Base-by-base conservation (phyloP, 2,113 vertebrate genomes). In the Otus sunia region DNA sequence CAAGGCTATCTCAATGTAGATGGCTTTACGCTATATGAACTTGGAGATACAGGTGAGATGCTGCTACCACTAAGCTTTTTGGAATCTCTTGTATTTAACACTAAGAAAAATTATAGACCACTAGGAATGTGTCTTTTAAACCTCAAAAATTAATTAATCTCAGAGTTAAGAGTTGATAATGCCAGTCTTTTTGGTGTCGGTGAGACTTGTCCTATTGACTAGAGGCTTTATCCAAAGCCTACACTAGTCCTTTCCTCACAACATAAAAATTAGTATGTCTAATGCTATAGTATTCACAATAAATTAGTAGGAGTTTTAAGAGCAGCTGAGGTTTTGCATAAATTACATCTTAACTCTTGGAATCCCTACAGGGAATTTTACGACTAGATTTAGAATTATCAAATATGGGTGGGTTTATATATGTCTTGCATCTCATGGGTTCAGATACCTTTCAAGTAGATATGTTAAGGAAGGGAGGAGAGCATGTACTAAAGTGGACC, bases 21-120 rank as follows among this genome's bases (percentile, higher is more conserved):
- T 77, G 99, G 99, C 50, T 99, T 99, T 92, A 99, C 99, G 0
- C 95, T 99, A 5, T 99, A 99, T 93, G 99, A 99, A 95, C 99
- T 99, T 27, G 99, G 99, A 96, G 99, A 99, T 90, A 99, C 99
- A 94, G 99, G 99, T 99, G 95, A 96, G 69, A 39, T 56, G 52
- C 7, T 80, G 41, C 32, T 75, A 3, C 36, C 22, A 27, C 60
- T 71, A 45, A 86, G 22, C 15, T 45, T 26, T 80, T n/a, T 34
- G 11, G 5, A 27, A 37, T 69, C 3, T 63, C 14, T 26, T 72
- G 7, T 80, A 41, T 6, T 80, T 63, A 75, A 50, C 8, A 18
- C 30, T 77, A 47, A 34, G 30, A 43, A 66, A 77, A 73, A 32
- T 12, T 20, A 63, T 45, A 45, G 6, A 50, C 2, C 9, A 15